Conservation (phyloP, 1,140 invertebrate genomes). For the Lepidurus arcticus region DNA sequence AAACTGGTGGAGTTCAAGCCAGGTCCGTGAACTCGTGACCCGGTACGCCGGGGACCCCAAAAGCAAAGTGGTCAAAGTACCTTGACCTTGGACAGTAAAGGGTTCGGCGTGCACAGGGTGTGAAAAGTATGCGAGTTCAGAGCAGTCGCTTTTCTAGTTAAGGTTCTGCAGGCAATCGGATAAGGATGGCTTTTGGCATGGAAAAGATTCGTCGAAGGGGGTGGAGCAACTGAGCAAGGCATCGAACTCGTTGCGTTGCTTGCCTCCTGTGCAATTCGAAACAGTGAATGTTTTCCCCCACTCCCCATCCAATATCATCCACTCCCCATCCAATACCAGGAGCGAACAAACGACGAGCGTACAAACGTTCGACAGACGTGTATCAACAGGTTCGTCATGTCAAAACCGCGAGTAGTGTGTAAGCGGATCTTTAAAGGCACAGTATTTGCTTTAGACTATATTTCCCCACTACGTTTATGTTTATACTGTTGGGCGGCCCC, state of each 20-base stretch:
- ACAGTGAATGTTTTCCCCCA: background rate
- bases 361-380: background rate
- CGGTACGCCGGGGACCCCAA: conserved; percentile 5
- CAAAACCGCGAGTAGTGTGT: background rate
- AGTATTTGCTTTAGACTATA: background rate
- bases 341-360: background rate
- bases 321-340: background rate
- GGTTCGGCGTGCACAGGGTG: background rate
- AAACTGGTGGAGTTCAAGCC: background rate
- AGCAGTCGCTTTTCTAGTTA: background rate
- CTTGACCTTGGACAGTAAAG: conserved; percentile 6
- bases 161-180: background rate
- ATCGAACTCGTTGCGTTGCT: too few species aligned
- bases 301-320: background rate
- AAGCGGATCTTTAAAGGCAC: background rate
- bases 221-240: too few species aligned
- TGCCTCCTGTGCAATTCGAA: background rate
- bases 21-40: conserved; percentile 13
- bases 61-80: conserved; percentile 3
- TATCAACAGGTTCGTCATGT: background rate
- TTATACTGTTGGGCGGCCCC: conserved; percentile 9
- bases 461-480: background rate
- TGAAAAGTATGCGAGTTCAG: conserved; percentile 1
- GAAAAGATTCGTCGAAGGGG: too few species aligned
- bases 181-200: background rate